These are phyloP conservation scores for Aphidius colemani DNA, from an alignment of 2,888 invertebrate species.

Conservation along the genomic window DNA sequence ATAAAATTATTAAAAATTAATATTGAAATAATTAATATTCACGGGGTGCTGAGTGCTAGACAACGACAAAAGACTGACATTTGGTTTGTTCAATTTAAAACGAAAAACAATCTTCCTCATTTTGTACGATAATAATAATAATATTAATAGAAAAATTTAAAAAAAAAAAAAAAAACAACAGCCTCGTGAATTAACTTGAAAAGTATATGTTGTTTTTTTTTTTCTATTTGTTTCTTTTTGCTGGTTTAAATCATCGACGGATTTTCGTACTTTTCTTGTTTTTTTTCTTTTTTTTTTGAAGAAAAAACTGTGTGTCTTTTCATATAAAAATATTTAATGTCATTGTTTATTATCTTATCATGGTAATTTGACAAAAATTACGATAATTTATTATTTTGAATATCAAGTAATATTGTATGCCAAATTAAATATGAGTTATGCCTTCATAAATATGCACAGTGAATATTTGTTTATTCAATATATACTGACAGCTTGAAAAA, in stretches of 20 bases:
- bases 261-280: too few species aligned
- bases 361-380: background rate
- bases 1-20: conserved; percentile 1
- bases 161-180: too few species aligned
- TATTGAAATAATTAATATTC: background rate
- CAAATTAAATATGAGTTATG: too few species aligned
- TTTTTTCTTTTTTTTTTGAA: conserved; percentile 1
- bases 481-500: background rate
- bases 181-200: too few species aligned
- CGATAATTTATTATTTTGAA: background rate
- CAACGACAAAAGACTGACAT: conserved; percentile 26
- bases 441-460: too few species aligned
- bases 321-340: background rate
- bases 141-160: too few species aligned
- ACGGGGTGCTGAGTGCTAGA: conserved; percentile 18
- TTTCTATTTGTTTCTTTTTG: background rate
- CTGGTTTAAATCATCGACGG: too few species aligned
- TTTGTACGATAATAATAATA: background rate
- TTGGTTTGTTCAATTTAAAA: conserved; percentile 15
- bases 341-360: too few species aligned
- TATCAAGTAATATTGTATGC: too few species aligned
- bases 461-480: too few species aligned
- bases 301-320: background rate
- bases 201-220: background rate
- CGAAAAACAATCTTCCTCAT: background rate